Conservation (phyloP, 2,113 vertebrate species). For the Notechis scutatus region DNA sequence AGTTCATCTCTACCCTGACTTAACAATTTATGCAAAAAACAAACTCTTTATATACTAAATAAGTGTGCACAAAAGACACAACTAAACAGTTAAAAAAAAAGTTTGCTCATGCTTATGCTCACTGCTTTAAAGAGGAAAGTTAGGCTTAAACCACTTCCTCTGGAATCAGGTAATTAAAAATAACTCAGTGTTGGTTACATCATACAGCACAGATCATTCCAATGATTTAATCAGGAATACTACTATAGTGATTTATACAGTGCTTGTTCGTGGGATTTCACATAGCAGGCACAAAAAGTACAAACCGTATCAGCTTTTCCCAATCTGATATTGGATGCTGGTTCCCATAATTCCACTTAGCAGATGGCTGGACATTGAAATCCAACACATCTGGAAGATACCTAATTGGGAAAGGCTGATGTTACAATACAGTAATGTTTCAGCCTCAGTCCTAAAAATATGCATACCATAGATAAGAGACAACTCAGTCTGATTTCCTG, state of each 20-base stretch:
- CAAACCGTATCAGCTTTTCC: background rate
- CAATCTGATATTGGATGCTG: background rate
- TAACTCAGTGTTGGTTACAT: background rate
- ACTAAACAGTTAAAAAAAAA: background rate
- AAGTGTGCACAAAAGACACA: background rate
- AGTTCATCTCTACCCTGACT: background rate
- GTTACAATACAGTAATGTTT: background rate
- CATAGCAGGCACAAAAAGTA: background rate
- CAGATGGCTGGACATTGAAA: background rate
- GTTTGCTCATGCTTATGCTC: background rate
- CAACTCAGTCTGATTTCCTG: background rate
- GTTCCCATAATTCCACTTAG: background rate
- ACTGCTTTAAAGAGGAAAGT: background rate
- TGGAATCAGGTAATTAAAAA: background rate
- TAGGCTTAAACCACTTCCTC: background rate
- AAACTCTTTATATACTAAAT: background rate
- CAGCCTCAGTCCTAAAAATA: background rate
- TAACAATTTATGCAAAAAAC: background rate
- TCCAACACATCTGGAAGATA: background rate
- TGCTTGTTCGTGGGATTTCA: background rate
- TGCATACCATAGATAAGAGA: background rate
- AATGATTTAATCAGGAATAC: background rate
- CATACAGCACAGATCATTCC: background rate
- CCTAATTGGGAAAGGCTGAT: background rate
- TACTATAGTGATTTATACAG: background rate